A percentile compares a stretch with the other conserved stretches of the same genome.
These are phyloP conservation scores for Ophion ellenae DNA, from an alignment of 2,888 invertebrate genomes.

Conservation along the genomic window DNA sequence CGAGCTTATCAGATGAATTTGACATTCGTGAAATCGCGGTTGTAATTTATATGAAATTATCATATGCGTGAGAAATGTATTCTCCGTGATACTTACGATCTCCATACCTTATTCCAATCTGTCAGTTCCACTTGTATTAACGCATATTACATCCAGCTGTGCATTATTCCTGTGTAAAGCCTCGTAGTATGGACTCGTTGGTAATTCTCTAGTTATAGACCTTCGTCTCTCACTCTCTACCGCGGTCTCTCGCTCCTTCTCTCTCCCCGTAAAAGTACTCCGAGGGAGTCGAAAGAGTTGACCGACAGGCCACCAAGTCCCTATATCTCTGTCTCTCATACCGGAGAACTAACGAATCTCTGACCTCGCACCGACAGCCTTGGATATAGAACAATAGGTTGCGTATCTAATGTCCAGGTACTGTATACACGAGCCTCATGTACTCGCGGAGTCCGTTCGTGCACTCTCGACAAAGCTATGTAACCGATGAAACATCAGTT, in stretches of 20 bases:
- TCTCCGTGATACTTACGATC: no score
- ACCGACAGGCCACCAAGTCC: conserved; percentile 67
- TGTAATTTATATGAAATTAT: not conserved
- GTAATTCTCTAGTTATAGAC: no score
- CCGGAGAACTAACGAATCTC: conserved; percentile 64
- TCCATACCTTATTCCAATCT: not conserved
- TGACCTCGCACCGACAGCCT: conserved; percentile 67
- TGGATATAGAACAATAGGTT: conserved; percentile 69
- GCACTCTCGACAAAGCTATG: no score
- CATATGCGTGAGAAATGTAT: no score
- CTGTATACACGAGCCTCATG: not conserved
- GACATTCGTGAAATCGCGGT: not conserved
- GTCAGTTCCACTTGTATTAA: not conserved
- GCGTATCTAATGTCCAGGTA: conserved; percentile 28
- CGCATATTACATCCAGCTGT: no score
- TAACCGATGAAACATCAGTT: no score
- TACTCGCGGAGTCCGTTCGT: not conserved
- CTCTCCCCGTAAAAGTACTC: conserved; percentile 20
- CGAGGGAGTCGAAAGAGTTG: conserved; percentile 55
- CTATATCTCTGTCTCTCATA: conserved; percentile 11
- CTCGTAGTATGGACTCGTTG: no score
- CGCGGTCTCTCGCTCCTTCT: no score
- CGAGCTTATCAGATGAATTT: no score
- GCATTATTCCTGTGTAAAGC: no score
- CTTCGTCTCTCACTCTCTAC: no score